Conservation (phyloP, 2,888 invertebrate genomes). For the Teleogryllus oceanicus region DNA sequence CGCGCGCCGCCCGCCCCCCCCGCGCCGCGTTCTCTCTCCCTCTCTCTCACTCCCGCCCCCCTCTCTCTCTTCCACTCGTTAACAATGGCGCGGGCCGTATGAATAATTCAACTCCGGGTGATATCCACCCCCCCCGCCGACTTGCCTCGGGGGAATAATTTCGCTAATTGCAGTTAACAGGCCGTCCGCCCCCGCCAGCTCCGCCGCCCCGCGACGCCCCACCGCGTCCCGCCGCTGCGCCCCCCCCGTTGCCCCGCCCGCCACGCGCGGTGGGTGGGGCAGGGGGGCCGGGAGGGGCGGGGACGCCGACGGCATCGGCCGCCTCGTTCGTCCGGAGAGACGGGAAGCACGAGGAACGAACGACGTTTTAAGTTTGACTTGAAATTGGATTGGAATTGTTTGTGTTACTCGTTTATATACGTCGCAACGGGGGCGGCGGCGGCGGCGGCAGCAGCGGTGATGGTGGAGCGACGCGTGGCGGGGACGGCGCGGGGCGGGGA, state of each 20-base stretch:
- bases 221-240: too few relatives aligned
- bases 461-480: neutral
- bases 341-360: neutral
- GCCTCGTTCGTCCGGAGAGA: conserved; percentile 6
- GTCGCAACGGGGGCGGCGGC: neutral
- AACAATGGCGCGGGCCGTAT: conserved; percentile 9
- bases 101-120: conserved; percentile 18
- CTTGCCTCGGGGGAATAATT: conserved; percentile 18
- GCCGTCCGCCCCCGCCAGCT: conserved; percentile 1
- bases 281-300: neutral
- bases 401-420: conserved; percentile 18
- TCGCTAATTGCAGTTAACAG: conserved; percentile 18
- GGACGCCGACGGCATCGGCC: neutral
- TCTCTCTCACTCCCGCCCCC: neutral
- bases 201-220: neutral
- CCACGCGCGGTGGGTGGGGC: neutral
- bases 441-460: neutral
- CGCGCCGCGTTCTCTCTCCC: neutral
- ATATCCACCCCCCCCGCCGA: conserved; percentile 3
- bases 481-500: neutral
- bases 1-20: neutral
- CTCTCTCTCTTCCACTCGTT: conserved; percentile 10
- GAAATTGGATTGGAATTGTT: conserved; percentile 18
- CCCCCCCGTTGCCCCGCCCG: neutral
- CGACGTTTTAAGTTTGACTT: conserved; percentile 18